phyloP scores from a whole-genome alignment of 2,797 vertebrate species.

The Taeniopygia guttata region DNA sequence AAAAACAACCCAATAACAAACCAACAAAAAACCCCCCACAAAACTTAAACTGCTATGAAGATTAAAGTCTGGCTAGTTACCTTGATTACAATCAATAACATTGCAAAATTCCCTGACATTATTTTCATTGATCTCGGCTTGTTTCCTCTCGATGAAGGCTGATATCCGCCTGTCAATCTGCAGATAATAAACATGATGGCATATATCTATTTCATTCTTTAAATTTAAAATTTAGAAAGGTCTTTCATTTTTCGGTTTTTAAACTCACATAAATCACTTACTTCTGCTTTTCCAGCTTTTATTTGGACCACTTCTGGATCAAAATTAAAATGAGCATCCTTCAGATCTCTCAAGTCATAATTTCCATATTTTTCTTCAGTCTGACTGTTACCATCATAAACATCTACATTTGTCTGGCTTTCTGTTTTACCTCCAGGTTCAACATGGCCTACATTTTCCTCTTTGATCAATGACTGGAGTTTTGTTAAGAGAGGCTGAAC shows the following conservation, averaged over 20 bases:
- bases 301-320: slow-evolving; percentile 92
- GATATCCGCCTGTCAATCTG: slow-evolving; percentile 99
- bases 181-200: slow-evolving; percentile 67
- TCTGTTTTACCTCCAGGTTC: slow-evolving; percentile 66
- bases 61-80: slow-evolving; percentile 80
- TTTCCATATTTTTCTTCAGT: slow-evolving; percentile 62
- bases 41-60: slow-evolving; percentile 42
- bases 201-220: slow-evolving; percentile 56
- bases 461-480: slow-evolving; percentile 78
- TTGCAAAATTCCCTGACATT: slow-evolving; percentile 99
- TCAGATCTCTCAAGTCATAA: slow-evolving; percentile 65
- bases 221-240: slow-evolving; percentile 25
- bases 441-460: slow-evolving; percentile 50
- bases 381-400: slow-evolving; percentile 40
- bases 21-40: neutral
- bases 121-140: slow-evolving; percentile 99
- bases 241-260: neutral
- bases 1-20: neutral
- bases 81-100: slow-evolving; percentile 99
- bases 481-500: slow-evolving; percentile 84
- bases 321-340: slow-evolving; percentile 66
- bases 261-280: slow-evolving; percentile 69
- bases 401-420: slow-evolving; percentile 51
- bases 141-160: slow-evolving; percentile 99
- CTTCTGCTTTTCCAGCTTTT: slow-evolving; percentile 93